These are phyloP conservation scores for Chionoecetes opilio DNA, from an alignment of 1,140 invertebrate species.

Conservation along the genomic window DNA sequence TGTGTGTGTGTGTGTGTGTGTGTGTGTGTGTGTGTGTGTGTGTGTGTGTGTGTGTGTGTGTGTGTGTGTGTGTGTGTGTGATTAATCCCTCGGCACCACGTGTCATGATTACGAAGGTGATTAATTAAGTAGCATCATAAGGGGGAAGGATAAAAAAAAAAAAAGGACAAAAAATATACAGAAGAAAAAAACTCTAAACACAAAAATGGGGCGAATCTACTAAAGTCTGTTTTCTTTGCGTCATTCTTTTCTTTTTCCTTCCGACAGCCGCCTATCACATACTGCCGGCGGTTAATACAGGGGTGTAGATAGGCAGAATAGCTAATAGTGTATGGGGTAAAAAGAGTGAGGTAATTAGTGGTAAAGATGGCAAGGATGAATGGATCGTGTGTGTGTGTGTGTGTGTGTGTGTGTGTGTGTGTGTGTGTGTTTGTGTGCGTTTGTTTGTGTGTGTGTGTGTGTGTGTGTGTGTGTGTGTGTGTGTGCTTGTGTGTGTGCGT, in stretches of 20 bases:
- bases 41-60: constrained; percentile 7
- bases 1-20: not conserved
- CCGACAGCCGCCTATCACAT: not conserved
- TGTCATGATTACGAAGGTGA: constrained; percentile 3
- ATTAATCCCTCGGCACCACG: not conserved
- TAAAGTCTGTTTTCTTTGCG: not conserved
- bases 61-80: constrained; percentile 2
- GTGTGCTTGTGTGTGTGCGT: no score
- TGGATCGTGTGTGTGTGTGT: not conserved
- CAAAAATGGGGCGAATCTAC: not conserved
- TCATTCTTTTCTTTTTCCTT: not conserved
- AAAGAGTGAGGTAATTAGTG: not conserved
- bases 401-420: constrained; percentile 12
- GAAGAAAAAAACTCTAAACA: not conserved
- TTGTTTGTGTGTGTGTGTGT: constrained; percentile 42
- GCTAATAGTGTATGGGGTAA: not conserved
- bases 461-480: not conserved
- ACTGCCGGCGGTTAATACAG: not conserved
- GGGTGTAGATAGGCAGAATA: not conserved
- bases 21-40: not conserved
- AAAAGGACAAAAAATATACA: not conserved
- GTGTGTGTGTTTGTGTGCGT: no score
- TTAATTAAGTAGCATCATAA: not conserved
- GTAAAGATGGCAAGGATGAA: not conserved
- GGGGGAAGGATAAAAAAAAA: not conserved